These are phyloP conservation scores for Cherax destructor DNA, from an alignment of 1,140 invertebrate genomes.

Conservation along the genomic window DNA sequence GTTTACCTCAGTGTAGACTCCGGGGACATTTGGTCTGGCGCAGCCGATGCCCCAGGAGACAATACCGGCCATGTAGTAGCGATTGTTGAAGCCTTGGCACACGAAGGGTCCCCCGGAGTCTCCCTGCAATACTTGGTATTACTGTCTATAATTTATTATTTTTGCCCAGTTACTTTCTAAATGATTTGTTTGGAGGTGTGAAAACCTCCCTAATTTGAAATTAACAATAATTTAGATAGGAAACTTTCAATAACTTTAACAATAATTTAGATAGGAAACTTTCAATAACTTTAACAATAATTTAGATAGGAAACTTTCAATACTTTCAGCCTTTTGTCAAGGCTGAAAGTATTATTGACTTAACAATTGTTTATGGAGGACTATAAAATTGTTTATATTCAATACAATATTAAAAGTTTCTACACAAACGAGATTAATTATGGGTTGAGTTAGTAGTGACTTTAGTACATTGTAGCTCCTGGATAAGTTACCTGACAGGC, in stretches of 20 bases:
- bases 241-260: background rate
- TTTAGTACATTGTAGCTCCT: too few species aligned
- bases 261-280: background rate
- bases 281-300: background rate
- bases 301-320: background rate
- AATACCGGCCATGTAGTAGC: slow-evolving; percentile 82
- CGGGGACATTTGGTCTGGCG: slow-evolving; percentile 78
- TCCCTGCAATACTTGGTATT: slow-evolving; percentile 72
- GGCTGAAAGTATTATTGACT: too few species aligned
- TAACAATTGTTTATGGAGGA: too few species aligned
- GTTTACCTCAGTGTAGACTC: slow-evolving; percentile 85
- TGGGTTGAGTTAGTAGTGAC: too few species aligned
- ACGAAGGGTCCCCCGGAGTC: slow-evolving; percentile 73
- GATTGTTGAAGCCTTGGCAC: slow-evolving; percentile 59
- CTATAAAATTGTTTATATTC: too few species aligned
- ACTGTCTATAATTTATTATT: background rate
- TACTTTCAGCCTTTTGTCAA: background rate
- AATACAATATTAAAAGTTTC: too few species aligned
- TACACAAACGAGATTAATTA: too few species aligned
- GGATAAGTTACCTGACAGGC: slow-evolving; percentile 56
- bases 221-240: background rate
- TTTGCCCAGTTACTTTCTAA: background rate
- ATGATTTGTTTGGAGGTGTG: background rate
- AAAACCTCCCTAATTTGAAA: too few species aligned
- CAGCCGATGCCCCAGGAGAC: slow-evolving; percentile 84